These are phyloP conservation scores for Tenodera sinensis DNA, from an alignment of 2,888 invertebrate genomes.

Conservation along the genomic window DNA sequence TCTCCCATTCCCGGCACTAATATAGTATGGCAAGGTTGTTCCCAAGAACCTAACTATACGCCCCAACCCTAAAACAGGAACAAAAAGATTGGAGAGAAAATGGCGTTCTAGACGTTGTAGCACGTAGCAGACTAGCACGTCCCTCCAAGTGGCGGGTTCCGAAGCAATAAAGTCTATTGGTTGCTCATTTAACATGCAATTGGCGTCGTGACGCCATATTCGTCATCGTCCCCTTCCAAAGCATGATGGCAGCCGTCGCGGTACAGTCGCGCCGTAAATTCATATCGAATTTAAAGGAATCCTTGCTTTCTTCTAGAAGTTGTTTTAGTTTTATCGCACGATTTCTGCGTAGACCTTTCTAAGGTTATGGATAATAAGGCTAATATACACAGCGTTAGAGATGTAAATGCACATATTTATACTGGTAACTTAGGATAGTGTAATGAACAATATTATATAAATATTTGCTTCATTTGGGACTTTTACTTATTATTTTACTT, in stretches of 20 bases:
- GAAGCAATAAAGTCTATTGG: not conserved
- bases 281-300: no score
- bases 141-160: not conserved
- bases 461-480: no score
- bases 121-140: not conserved
- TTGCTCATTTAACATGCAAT: not conserved
- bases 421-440: no score
- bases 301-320: no score
- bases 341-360: no score
- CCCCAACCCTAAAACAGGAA: not conserved
- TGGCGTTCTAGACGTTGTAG: not conserved
- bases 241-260: not conserved
- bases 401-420: no score
- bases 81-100: not conserved
- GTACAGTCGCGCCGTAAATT: not conserved
- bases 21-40: not conserved
- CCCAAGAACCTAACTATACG: not conserved
- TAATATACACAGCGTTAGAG: no score
- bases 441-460: no score
- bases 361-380: no score
- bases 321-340: no score
- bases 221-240: not conserved
- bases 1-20: no score
- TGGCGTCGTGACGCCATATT: not conserved
- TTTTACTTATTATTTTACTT: no score